Conservation (phyloP, 2,113 vertebrate species). For the Nothocercus nigrocapillus region DNA sequence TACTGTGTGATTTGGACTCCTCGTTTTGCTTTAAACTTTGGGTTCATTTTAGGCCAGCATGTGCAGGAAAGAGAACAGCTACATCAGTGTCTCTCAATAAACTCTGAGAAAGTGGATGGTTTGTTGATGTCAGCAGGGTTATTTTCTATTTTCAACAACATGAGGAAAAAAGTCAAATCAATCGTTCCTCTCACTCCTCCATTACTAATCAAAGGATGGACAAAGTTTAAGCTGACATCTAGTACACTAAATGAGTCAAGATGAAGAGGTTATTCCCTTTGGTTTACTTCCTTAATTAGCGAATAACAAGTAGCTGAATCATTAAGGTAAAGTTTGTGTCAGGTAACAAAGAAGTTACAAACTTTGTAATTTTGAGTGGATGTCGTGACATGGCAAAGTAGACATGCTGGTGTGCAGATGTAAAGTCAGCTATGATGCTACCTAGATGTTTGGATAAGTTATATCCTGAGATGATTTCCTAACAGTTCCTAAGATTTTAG, state of each 20-base stretch:
- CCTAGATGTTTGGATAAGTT: not conserved
- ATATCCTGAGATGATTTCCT: not conserved
- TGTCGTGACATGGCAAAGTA: not conserved
- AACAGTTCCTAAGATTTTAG: not conserved
- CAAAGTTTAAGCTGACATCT: not conserved
- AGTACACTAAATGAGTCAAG: not conserved
- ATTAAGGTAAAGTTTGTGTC: not conserved
- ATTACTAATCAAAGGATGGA: not conserved
- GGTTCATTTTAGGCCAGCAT: not conserved
- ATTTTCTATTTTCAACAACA: conserved; percentile 29
- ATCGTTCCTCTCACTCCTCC: not conserved
- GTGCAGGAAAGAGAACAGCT: not conserved
- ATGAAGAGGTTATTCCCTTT: not conserved
- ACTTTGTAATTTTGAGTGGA: not conserved
- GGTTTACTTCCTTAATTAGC: not conserved
- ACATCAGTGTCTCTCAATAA: not conserved
- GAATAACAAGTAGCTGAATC: conserved; percentile 16
- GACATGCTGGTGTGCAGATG: not conserved
- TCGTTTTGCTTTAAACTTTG: not conserved
- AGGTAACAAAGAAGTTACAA: not conserved
- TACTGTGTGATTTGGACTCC: not conserved
- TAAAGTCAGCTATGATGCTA: not conserved
- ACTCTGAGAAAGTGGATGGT: not conserved
- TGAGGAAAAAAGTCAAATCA: conserved; percentile 10
- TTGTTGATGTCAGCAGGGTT: not conserved